A percentile compares a stretch with the other conserved stretches of the same genome.
Evolutionary conservation across 2,113 vertebrate species (phyloP).

Genomic region (Anhinga anhinga): DNA sequence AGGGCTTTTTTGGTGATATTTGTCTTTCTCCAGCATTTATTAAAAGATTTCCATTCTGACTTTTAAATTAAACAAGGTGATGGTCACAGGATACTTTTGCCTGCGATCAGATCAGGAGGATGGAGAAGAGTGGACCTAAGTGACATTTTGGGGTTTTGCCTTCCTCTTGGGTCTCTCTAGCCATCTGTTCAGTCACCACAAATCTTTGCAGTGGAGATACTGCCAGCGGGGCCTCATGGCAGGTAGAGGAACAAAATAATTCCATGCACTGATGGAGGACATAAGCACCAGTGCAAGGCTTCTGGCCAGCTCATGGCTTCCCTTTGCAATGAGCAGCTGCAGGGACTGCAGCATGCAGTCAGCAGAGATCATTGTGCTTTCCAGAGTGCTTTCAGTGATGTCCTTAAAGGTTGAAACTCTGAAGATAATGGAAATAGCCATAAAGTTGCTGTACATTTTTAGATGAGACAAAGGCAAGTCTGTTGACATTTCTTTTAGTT

Average conservation of each 20-base stretch:
- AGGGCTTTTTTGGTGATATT: background rate
- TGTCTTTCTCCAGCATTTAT: background rate
- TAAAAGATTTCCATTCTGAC: background rate
- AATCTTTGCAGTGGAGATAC: background rate
- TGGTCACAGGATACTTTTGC: background rate
- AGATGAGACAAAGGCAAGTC: background rate
- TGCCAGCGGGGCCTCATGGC: accelerated
- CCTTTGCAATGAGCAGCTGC: background rate
- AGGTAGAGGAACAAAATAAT: background rate
- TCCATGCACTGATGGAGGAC: background rate
- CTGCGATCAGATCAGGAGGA: background rate
- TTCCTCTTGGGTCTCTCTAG: background rate
- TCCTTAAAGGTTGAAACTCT: background rate
- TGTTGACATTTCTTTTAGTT: background rate
- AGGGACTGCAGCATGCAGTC: background rate
- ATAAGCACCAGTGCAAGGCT: background rate
- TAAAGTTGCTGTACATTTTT: background rate
- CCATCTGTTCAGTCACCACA: background rate
- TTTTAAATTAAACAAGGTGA: background rate
- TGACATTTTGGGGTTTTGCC: background rate
- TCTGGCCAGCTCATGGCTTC: background rate
- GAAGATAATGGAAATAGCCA: background rate
- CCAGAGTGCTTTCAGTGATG: background rate
- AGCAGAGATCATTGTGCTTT: accelerated
- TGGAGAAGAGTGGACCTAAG: background rate